These are phyloP conservation scores for Crambe crambe DNA, from an alignment of 37 sponge, comb jelly and placozoan genomes.

Conservation along the genomic window DNA sequence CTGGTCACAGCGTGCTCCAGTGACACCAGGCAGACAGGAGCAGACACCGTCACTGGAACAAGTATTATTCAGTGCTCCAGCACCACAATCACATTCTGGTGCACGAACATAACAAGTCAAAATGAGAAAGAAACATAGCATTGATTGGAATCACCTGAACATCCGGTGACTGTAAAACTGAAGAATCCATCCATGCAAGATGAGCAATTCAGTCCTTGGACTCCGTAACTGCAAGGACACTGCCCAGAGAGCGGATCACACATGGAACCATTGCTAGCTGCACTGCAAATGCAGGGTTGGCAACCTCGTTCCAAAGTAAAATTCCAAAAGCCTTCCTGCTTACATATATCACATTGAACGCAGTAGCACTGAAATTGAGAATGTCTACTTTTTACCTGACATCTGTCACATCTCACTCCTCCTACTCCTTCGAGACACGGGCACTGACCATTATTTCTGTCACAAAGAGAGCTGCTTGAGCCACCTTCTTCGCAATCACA, in stretches of 20 bases:
- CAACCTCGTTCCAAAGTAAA: conserved; percentile 47
- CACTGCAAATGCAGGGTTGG: conserved; percentile 53
- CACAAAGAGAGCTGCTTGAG: conserved; percentile 22
- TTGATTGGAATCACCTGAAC: too few relatives aligned
- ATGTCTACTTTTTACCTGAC: conserved; percentile 15
- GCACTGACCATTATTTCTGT: conserved; percentile 46
- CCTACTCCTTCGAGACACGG: conserved; percentile 42
- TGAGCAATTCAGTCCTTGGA: conserved; percentile 38
- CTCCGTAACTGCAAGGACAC: conserved; percentile 55
- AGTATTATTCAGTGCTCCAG: conserved; percentile 27
- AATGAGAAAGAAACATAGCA: too few relatives aligned
- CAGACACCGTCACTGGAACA: conserved; percentile 38
- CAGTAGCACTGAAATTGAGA: too few relatives aligned
- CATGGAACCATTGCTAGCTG: conserved; percentile 10
- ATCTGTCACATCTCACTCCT: conserved; percentile 40
- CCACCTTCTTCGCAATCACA: conserved; percentile 20
- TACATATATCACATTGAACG: too few relatives aligned
- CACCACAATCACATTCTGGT: conserved; percentile 51
- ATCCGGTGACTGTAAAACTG: conserved; percentile 14
- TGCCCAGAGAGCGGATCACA: conserved; percentile 50
- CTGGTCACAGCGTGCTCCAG: conserved; percentile 46
- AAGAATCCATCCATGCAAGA: conserved; percentile 46
- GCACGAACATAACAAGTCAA: neutral
- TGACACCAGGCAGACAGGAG: conserved; percentile 57
- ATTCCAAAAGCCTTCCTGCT: conserved; percentile 26